These are phyloP conservation scores for Eolophus roseicapilla DNA, from an alignment of 2,113 vertebrate genomes.

Conservation along the genomic window DNA sequence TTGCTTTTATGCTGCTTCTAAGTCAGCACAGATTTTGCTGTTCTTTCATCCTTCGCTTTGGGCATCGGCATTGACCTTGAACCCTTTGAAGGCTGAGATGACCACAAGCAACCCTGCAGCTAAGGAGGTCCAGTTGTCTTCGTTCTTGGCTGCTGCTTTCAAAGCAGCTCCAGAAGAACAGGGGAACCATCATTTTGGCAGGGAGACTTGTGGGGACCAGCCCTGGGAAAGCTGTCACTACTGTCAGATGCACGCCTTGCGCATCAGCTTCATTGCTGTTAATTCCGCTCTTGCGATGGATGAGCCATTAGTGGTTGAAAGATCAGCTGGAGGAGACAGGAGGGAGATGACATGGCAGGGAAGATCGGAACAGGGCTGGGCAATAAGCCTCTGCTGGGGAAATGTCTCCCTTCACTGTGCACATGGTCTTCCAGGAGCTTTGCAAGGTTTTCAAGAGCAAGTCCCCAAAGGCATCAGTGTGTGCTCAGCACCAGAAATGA, in stretches of 20 bases:
- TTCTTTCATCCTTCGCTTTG: neutral
- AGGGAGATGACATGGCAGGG: neutral
- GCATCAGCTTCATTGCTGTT: neutral
- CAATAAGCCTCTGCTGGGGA: neutral
- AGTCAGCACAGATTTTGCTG: neutral
- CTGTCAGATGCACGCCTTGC: neutral
- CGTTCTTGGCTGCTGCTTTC: neutral
- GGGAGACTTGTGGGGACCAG: neutral
- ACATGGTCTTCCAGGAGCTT: neutral
- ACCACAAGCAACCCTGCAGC: accelerated
- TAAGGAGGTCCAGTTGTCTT: neutral
- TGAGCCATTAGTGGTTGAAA: neutral
- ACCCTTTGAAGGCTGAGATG: neutral
- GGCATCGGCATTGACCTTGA: neutral
- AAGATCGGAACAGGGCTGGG: neutral
- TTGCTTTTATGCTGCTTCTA: neutral
- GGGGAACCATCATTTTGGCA: neutral
- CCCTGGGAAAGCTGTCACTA: neutral
- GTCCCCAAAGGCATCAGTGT: neutral
- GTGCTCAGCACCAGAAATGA: neutral
- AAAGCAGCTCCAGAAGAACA: neutral
- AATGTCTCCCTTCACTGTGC: neutral
- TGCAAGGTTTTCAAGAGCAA: neutral
- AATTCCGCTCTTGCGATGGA: neutral
- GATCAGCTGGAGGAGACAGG: neutral